Evolutionary conservation across 2,888 invertebrate genomes (phyloP).

Genomic region (Drosophila subsilvestris): DNA sequence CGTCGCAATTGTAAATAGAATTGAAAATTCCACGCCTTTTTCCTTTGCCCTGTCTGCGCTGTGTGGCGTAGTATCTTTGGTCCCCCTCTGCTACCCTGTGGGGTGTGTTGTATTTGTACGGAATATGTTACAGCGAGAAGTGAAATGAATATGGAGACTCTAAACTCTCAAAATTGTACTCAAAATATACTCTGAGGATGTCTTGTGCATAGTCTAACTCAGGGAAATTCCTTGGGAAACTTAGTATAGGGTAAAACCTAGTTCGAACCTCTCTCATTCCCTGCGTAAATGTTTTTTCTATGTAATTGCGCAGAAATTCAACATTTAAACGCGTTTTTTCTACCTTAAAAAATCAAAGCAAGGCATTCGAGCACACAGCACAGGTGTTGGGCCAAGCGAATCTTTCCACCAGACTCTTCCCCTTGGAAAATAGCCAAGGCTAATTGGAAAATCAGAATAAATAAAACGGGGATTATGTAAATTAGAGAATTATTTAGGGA

Average conservation of each 20-base stretch:
- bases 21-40: constrained; percentile 47
- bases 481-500: not conserved
- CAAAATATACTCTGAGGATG: no score
- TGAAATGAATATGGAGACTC: no score
- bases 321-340: constrained; percentile 37
- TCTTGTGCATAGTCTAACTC: no score
- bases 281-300: constrained; percentile 2
- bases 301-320: constrained; percentile 48
- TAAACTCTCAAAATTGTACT: no score
- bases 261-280: not conserved
- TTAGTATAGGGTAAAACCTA: not conserved
- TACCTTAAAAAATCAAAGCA: constrained; percentile 34
- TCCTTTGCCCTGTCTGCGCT: not conserved
- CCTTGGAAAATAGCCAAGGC: constrained; percentile 9
- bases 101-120: no score
- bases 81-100: not conserved
- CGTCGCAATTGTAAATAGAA: constrained; percentile 65
- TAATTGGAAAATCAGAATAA: constrained; percentile 36
- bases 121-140: no score
- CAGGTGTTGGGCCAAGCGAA: constrained; percentile 17
- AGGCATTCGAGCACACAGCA: constrained; percentile 10
- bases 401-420: constrained; percentile 1
- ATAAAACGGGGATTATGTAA: constrained; percentile 26
- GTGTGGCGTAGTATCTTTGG: not conserved
- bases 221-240: no score